Conservation (phyloP, 2,113 vertebrate genomes). For the Protomyctophum bolini region DNA sequence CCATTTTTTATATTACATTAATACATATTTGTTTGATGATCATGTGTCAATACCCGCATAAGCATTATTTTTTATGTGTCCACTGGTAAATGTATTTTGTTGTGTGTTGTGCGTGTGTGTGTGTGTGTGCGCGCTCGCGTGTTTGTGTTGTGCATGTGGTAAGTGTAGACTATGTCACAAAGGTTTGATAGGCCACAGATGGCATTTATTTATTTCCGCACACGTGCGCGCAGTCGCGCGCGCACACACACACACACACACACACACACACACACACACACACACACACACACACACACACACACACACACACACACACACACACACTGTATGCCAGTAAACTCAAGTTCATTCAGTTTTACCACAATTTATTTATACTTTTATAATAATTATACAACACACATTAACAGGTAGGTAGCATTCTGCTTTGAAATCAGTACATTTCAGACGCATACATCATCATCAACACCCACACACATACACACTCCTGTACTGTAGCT, state of each 20-base stretch:
- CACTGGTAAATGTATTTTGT: no score
- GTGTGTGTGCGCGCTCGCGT: neutral
- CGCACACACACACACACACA: constrained; percentile 21
- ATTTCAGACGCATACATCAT: neutral
- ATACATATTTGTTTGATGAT: no score
- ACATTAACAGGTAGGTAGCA: constrained; percentile 30
- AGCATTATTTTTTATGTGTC: neutral
- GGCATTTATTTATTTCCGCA: constrained; percentile 52
- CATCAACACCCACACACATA: neutral
- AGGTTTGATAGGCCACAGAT: constrained; percentile 23
- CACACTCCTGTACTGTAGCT: neutral
- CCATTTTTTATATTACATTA: no score
- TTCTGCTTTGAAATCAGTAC: constrained; percentile 38
- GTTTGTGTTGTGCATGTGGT: neutral
- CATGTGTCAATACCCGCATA: no score
- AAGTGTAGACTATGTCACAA: neutral
- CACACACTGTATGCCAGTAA: neutral
- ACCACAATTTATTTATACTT: constrained; percentile 54
- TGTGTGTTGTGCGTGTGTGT: neutral
- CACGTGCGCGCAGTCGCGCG: no score
- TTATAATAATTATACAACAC: constrained; percentile 29
- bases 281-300: neutral
- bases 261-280: constrained; percentile 14
- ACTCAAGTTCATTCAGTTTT: constrained; percentile 58
- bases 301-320: neutral